Evolutionary conservation across 2,113 vertebrate genomes (phyloP).

Genomic region (Muntiacus reevesi): DNA sequence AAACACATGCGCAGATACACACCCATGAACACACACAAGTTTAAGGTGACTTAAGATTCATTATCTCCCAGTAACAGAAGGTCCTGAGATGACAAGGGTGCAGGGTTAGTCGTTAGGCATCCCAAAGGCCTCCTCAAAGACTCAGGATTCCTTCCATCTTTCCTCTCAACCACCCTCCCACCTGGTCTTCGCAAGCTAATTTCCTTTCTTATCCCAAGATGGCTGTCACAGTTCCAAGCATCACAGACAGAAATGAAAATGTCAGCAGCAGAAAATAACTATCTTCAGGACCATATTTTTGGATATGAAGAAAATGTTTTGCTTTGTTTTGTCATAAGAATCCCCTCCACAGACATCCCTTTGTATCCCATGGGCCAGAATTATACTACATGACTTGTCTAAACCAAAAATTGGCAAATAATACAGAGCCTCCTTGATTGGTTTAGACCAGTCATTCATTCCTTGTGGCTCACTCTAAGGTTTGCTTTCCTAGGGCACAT

Average conservation of each 20-base stretch:
- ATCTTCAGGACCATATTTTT: background rate
- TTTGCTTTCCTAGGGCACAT: background rate
- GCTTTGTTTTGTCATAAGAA: background rate
- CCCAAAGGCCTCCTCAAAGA: background rate
- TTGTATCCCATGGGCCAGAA: background rate
- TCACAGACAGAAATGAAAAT: background rate
- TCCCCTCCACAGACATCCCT: background rate
- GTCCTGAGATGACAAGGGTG: background rate
- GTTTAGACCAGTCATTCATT: background rate
- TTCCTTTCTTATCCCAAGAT: background rate
- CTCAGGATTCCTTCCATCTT: background rate
- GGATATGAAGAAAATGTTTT: background rate
- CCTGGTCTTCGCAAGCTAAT: background rate
- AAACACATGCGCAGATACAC: background rate
- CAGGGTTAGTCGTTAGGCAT: background rate
- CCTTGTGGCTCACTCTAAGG: background rate
- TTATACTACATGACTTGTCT: background rate
- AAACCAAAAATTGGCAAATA: background rate
- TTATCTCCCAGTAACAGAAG: background rate
- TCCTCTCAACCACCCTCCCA: background rate
- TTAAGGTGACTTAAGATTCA: background rate
- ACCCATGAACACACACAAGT: accelerated
- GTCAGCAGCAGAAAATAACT: background rate
- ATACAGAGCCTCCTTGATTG: background rate
- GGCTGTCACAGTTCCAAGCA: background rate